Conservation (phyloP, 2,113 vertebrate species). For the Rhizomys pruinosus region DNA sequence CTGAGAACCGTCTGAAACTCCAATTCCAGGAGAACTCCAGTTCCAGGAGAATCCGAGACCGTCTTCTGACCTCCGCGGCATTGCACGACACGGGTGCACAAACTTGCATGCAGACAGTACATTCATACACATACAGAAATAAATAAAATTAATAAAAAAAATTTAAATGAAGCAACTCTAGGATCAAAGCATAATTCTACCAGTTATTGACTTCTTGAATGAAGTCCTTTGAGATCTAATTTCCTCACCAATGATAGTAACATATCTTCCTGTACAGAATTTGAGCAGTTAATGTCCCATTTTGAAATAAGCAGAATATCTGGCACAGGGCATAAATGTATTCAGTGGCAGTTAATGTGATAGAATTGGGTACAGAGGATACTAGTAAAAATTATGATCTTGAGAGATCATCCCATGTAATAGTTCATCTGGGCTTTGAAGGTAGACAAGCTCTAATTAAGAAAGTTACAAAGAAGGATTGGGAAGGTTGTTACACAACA, state of each 20-base stretch:
- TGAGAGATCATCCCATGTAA: not conserved
- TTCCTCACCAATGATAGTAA: not conserved
- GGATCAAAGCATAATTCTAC: not conserved
- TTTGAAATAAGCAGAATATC: not conserved
- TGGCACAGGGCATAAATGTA: not conserved
- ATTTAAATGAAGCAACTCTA: conserved; percentile 29
- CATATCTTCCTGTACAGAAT: not conserved
- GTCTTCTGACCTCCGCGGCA: too few relatives aligned
- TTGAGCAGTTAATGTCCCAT: not conserved
- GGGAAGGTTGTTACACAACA: not conserved
- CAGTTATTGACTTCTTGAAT: not conserved
- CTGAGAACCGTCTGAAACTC: too few relatives aligned
- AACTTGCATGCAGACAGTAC: too few relatives aligned
- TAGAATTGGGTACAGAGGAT: not conserved
- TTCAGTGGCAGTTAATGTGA: not conserved
- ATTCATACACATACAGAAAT: too few relatives aligned
- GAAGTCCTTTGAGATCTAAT: not conserved
- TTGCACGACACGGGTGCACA: too few relatives aligned
- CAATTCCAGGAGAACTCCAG: too few relatives aligned
- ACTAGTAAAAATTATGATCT: not conserved
- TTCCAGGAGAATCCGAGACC: too few relatives aligned
- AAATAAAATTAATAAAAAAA: too few relatives aligned
- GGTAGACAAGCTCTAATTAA: not conserved
- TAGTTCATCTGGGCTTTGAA: not conserved
- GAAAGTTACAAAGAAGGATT: not conserved